Conservation (phyloP, 2,888 invertebrate genomes). For the Acanthopleura granulata region DNA sequence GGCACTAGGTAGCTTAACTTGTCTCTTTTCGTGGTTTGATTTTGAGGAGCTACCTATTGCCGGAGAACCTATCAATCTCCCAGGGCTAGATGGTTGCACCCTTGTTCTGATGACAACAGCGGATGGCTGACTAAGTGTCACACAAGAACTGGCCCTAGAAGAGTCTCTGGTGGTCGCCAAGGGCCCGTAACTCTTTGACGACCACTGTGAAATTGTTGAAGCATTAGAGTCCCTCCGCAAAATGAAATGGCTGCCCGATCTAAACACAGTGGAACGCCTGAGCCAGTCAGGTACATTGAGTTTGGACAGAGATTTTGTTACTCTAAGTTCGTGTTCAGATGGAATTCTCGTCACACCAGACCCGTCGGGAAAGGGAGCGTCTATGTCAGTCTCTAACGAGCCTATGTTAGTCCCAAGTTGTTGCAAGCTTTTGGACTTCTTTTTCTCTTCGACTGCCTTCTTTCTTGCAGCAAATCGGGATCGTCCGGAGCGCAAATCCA, state of each 20-base stretch:
- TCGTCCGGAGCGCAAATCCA: constrained; percentile 46
- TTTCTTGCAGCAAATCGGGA: constrained; percentile 45
- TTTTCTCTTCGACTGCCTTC: neutral
- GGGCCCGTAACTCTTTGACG: constrained; percentile 18
- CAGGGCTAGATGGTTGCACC: constrained; percentile 46
- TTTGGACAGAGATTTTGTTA: constrained; percentile 92
- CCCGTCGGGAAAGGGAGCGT: constrained; percentile 24
- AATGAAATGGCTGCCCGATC: constrained; percentile 53
- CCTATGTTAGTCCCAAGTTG: constrained; percentile 58
- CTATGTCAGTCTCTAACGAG: constrained; percentile 45
- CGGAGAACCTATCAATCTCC: constrained; percentile 41
- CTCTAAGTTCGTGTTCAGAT: constrained; percentile 93
- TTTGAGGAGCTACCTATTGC: constrained; percentile 39
- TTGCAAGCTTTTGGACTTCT: constrained; percentile 53
- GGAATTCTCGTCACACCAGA: constrained; percentile 75
- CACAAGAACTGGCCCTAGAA: constrained; percentile 36
- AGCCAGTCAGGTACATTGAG: constrained; percentile 97
- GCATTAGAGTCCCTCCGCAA: constrained; percentile 51
- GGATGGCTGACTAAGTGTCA: constrained; percentile 41
- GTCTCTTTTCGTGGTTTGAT: constrained; percentile 15
- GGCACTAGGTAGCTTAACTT: constrained; percentile 55
- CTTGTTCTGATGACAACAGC: constrained; percentile 60
- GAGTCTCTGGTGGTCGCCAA: constrained; percentile 7
- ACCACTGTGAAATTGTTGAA: constrained; percentile 21
- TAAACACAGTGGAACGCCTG: constrained; percentile 73